phyloP scores from a whole-genome alignment of 1,140 invertebrate genomes.

The Chlorops oryzae region DNA sequence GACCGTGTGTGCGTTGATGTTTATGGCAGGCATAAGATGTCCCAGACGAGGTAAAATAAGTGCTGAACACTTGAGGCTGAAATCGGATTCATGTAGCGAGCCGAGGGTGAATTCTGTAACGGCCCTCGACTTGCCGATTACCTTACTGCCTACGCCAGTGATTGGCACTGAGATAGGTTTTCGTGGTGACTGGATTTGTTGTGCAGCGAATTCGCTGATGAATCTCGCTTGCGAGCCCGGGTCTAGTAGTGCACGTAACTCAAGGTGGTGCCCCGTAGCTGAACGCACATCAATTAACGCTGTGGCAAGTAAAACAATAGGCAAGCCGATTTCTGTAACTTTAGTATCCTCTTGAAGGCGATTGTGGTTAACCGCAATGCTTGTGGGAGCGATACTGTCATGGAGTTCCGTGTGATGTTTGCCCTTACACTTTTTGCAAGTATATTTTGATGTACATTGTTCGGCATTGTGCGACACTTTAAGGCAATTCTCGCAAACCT shows the following conservation, averaged over 20 bases:
- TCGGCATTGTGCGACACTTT: too few relatives aligned
- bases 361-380: too few relatives aligned
- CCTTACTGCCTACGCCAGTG: not conserved
- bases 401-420: too few relatives aligned
- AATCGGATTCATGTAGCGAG: not conserved
- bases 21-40: not conserved
- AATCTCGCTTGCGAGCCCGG: conserved; percentile 3
- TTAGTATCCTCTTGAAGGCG: too few relatives aligned
- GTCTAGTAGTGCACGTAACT: conserved; percentile 4
- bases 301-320: too few relatives aligned
- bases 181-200: conserved; percentile 4
- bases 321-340: too few relatives aligned
- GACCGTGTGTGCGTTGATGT: not conserved
- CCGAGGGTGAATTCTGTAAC: not conserved
- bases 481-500: too few relatives aligned
- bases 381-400: too few relatives aligned
- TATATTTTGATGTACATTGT: too few relatives aligned
- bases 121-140: not conserved
- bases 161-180: not conserved
- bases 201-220: conserved; percentile 6
- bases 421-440: too few relatives aligned
- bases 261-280: too few relatives aligned
- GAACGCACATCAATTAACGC: too few relatives aligned
- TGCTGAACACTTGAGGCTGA: not conserved
- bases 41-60: conserved; percentile 1